phyloP scores from a whole-genome alignment of 2,888 invertebrate species.

The Rutpela maculata region DNA sequence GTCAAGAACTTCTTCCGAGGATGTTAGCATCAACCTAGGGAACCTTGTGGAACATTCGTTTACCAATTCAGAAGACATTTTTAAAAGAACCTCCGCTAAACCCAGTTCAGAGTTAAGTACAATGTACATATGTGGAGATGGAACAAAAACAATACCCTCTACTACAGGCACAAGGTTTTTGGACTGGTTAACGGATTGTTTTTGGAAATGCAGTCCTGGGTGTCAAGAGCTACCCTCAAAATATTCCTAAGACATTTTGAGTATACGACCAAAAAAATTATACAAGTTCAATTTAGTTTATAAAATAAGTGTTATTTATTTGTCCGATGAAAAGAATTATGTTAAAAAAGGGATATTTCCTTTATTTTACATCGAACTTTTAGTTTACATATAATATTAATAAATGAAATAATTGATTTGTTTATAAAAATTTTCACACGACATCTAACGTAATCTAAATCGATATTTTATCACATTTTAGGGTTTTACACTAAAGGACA shows the following conservation, averaged over 20 bases:
- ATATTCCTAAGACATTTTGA: slow-evolving; percentile 5
- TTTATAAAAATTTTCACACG: no score
- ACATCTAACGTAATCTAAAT: no score
- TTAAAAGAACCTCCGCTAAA: slow-evolving; percentile 12
- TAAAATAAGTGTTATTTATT: background rate
- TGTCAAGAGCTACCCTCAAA: slow-evolving; percentile 55
- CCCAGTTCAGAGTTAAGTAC: slow-evolving; percentile 41
- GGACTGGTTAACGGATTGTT: slow-evolving; percentile 54
- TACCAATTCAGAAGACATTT: slow-evolving; percentile 27
- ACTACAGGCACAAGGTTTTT: slow-evolving; percentile 47
- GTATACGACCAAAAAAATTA: background rate
- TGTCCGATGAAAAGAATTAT: background rate
- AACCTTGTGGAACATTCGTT: slow-evolving; percentile 27
- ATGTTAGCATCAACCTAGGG: slow-evolving; percentile 40
- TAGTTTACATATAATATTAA: no score
- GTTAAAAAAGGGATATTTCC: background rate
- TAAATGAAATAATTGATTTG: no score
- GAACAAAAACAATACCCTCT: slow-evolving; percentile 28
- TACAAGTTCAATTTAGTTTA: background rate
- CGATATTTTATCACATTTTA: no score
- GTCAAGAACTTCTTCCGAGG: slow-evolving; percentile 34
- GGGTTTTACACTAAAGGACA: no score
- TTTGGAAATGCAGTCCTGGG: slow-evolving; percentile 58
- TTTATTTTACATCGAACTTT: background rate
- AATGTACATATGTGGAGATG: slow-evolving; percentile 41